These are phyloP conservation scores for Cylloceria caligata DNA, from an alignment of 2,888 invertebrate species.

Conservation along the genomic window DNA sequence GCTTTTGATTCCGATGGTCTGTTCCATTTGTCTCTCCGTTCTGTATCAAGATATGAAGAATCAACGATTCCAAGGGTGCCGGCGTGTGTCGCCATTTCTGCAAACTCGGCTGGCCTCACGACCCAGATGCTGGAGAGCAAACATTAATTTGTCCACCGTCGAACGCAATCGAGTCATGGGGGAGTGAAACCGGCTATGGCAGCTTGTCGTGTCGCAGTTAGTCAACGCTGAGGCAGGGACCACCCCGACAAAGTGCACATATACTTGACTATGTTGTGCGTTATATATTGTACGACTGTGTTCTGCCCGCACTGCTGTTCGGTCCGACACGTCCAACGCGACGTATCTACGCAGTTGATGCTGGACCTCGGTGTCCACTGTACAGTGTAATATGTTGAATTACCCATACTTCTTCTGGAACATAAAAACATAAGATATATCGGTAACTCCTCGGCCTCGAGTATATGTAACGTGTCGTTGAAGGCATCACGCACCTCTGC, in stretches of 20 bases:
- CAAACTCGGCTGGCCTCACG: constrained; percentile 38
- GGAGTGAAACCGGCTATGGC: constrained; percentile 78
- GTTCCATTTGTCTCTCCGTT: no score
- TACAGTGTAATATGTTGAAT: constrained; percentile 24
- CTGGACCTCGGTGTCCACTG: not conserved
- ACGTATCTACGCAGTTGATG: not conserved
- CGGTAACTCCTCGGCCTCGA: constrained; percentile 5
- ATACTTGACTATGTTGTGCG: constrained; percentile 3
- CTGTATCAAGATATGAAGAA: not conserved
- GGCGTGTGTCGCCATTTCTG: constrained; percentile 29
- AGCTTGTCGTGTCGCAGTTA: constrained; percentile 80
- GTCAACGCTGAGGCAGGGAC: constrained; percentile 77
- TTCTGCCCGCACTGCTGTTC: constrained; percentile 16
- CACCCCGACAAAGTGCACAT: constrained; percentile 72
- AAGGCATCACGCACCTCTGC: constrained; percentile 23
- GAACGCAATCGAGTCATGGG: constrained; percentile 75
- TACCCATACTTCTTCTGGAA: constrained; percentile 16
- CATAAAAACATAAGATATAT: constrained; percentile 21
- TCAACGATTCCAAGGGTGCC: constrained; percentile 41
- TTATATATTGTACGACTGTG: not conserved
- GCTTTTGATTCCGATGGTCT: not conserved
- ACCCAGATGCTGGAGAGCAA: constrained; percentile 73
- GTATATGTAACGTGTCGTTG: constrained; percentile 17
- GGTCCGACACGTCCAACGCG: constrained; percentile 9
- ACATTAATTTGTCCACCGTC: constrained; percentile 78